Percentiles rank a stretch among this genome's conserved stretches.
phyloP scores from a whole-genome alignment of 2,797 vertebrate genomes.

The Gadopsis bispinosus region DNA sequence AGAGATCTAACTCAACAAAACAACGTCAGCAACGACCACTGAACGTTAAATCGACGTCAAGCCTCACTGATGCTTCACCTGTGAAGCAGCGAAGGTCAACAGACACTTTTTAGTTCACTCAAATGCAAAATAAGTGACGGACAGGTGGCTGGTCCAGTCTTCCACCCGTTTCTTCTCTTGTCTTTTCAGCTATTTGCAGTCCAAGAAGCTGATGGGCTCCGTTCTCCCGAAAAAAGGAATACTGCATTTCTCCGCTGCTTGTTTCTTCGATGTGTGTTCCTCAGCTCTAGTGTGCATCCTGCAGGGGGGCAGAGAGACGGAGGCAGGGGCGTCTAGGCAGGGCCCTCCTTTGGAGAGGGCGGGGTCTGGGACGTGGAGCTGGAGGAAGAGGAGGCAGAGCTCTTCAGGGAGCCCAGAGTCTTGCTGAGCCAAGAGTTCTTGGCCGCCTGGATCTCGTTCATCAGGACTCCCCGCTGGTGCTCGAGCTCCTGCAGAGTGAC shows the following conservation, averaged over 20 bases:
- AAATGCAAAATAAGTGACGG: slow-evolving; percentile 35
- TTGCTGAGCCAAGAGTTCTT: slow-evolving; percentile 99
- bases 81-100: slow-evolving; percentile 26
- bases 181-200: slow-evolving; percentile 15
- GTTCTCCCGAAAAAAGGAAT: slow-evolving; percentile 71
- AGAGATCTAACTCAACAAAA: background rate
- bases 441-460: slow-evolving; percentile 98
- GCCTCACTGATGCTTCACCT: slow-evolving; percentile 6
- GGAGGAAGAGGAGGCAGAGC: slow-evolving; percentile 84
- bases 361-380: slow-evolving; percentile 77
- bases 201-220: slow-evolving; percentile 27
- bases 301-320: background rate
- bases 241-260: slow-evolving; percentile 72
- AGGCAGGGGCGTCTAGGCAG: slow-evolving; percentile 81
- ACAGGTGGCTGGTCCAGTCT: slow-evolving; percentile 18
- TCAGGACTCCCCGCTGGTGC: slow-evolving; percentile 95
- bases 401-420: slow-evolving; percentile 98
- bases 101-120: slow-evolving; percentile 32
- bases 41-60: slow-evolving; percentile 9
- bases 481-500: slow-evolving; percentile 91
- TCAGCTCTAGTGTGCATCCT: slow-evolving; percentile 61
- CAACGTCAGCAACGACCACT: background rate
- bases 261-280: slow-evolving; percentile 66
- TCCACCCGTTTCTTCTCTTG: background rate
- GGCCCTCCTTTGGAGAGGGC: slow-evolving; percentile 90